Evolutionary conservation across 2,113 vertebrate genomes (phyloP).

Genomic region (Onychorhynchus coronatus): DNA sequence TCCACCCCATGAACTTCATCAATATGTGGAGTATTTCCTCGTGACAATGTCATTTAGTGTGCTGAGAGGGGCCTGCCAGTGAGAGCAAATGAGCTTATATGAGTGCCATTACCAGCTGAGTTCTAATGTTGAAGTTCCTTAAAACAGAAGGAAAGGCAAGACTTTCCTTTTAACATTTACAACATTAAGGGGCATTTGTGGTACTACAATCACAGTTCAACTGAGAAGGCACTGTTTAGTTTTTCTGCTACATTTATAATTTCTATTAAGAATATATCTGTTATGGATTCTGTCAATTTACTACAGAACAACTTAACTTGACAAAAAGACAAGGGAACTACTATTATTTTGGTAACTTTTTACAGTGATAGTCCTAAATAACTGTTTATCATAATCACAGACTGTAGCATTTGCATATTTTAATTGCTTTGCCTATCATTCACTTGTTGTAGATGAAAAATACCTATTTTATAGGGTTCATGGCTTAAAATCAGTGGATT

Average conservation of each 20-base stretch:
- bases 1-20: not conserved
- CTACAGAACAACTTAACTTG: not conserved
- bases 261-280: not conserved
- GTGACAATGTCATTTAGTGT: not conserved
- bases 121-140: constrained; percentile 5
- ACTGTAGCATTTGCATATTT: not conserved
- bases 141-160: not conserved
- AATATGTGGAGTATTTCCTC: not conserved
- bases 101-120: constrained; percentile 19
- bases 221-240: not conserved
- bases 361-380: not conserved
- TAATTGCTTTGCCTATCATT: not conserved
- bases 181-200: not conserved
- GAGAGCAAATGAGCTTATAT: constrained; percentile 11
- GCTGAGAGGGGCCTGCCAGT: not conserved
- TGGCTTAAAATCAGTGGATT: not conserved
- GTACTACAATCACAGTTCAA: not conserved
- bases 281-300: not conserved
- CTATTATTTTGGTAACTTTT: not conserved
- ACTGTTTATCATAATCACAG: not conserved
- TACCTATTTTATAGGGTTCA: not conserved
- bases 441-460: not conserved
- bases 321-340: not conserved
- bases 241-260: not conserved
- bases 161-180: constrained; percentile 6